phyloP scores from a whole-genome alignment of 2,797 vertebrate genomes.

The Phrynocephalus guinanensis region DNA sequence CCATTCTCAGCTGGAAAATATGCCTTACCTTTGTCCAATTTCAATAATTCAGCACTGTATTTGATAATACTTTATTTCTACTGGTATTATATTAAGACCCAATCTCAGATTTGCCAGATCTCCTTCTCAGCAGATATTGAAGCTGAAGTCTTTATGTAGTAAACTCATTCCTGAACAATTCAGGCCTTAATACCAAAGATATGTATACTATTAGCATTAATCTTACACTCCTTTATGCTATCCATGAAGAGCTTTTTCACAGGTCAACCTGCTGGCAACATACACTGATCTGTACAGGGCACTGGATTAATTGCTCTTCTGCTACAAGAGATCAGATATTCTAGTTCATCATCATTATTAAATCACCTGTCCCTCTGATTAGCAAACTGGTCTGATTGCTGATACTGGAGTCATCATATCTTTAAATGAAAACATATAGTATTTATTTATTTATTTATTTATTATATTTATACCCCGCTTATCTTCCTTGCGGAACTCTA shows the following conservation, averaged over 20 bases:
- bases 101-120: slow-evolving; percentile 40
- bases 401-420: background rate
- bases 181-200: slow-evolving; percentile 32
- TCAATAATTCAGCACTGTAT: slow-evolving; percentile 59
- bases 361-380: background rate
- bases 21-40: slow-evolving; percentile 54
- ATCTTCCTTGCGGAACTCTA: too few species aligned
- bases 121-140: slow-evolving; percentile 24
- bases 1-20: slow-evolving; percentile 45
- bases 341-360: slow-evolving; percentile 2
- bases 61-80: slow-evolving; percentile 53
- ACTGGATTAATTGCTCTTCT: background rate
- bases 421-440: slow-evolving; percentile 3
- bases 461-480: too few species aligned
- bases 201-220: slow-evolving; percentile 7
- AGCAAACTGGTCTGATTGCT: background rate
- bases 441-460: too few species aligned
- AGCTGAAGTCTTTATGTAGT: slow-evolving; percentile 43
- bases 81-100: slow-evolving; percentile 47
- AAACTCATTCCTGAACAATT: slow-evolving; percentile 42
- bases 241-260: slow-evolving; percentile 2
- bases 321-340: background rate
- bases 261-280: background rate
- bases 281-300: background rate
- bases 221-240: background rate